Evolutionary conservation across 2,888 invertebrate species (phyloP), one percentile per base, ranked within the genome.

Genomic region (Coelinius sp.): DNA sequence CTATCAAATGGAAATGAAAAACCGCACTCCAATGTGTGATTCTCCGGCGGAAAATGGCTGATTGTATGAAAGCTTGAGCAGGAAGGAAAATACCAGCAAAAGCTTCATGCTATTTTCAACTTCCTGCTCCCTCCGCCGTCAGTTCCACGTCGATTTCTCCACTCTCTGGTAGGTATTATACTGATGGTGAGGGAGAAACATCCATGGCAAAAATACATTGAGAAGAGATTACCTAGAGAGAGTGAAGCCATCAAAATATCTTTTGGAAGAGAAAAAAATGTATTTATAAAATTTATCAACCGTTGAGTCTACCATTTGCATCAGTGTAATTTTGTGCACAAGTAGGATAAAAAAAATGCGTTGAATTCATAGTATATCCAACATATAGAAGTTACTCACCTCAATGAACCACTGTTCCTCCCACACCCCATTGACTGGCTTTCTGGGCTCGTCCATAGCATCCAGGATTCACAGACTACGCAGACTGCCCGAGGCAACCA

Each of bases 381-480:
- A 12, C 2, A 41, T 25, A n/a, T 12, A 25, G 1, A 8, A 59
- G n/a, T 46, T 63, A 73, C 83, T 81, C 76, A 83, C 83, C 83
- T 82, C 76, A 72, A 70, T 76, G 75, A 73, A 70, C 70, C 64
- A 78, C 73, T 71, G 78, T 75, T 79, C 77, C 75, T 77, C 73
- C 80, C 79, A 78, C 74, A 77, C 75, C 73, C 73, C 76, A 70
- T 75, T 65, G 68, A 77, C 75, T 73, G 70, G 74, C 67, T 67
- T 62, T 66, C 64, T 74, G 73, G 66, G 65, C 74, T 73, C 73
- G 76, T 80, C 78, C 83, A 81, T 82, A 71, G 71, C 63, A 73
- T 65, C 68, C 68, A 59, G 22, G 8, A 63, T 20, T 72, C 63
- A 68, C 59, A 41, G 68, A 49, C 35, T 52, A 62, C 63, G n/a